Evolutionary conservation across 2,113 vertebrate genomes (phyloP).

Genomic region (Corythoichthys haematopterus): DNA sequence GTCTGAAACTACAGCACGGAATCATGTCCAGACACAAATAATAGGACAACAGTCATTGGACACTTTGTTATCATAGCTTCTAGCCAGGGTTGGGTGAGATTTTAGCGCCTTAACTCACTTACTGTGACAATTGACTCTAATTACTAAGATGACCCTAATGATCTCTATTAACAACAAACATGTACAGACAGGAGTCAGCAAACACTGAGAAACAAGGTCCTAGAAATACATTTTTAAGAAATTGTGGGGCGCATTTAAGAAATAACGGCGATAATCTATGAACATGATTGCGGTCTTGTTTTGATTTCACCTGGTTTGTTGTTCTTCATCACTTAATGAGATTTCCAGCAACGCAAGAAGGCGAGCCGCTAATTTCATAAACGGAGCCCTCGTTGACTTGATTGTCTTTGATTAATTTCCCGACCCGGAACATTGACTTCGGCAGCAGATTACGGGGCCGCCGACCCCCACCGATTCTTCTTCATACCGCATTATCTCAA

Average conservation of each 20-base stretch:
- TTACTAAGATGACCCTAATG: not conserved
- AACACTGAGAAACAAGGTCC: too few species aligned
- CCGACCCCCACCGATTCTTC: constrained; percentile 46
- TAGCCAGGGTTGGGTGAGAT: not conserved
- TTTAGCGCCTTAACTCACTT: not conserved
- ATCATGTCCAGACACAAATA: not conserved
- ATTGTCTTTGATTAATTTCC: constrained; percentile 68
- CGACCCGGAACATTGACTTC: constrained; percentile 46
- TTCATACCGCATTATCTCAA: constrained; percentile 47
- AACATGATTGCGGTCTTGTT: constrained; percentile 21
- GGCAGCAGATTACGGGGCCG: constrained; percentile 39
- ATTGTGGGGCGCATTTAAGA: too few species aligned
- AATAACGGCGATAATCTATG: constrained; percentile 12
- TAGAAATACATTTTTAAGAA: too few species aligned
- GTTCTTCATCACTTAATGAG: constrained; percentile 43
- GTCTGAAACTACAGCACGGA: not conserved
- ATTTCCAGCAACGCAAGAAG: constrained; percentile 43
- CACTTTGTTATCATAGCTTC: not conserved
- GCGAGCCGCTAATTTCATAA: constrained; percentile 67
- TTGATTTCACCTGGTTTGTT: constrained; percentile 28
- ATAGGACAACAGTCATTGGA: not conserved
- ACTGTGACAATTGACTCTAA: not conserved
- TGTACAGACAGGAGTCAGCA: not conserved
- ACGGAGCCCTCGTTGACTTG: constrained; percentile 62
- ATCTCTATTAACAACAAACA: not conserved